Evolutionary conservation across 92 coral and sea anemone species (phyloP).

Genomic region (Bergia sp.): DNA sequence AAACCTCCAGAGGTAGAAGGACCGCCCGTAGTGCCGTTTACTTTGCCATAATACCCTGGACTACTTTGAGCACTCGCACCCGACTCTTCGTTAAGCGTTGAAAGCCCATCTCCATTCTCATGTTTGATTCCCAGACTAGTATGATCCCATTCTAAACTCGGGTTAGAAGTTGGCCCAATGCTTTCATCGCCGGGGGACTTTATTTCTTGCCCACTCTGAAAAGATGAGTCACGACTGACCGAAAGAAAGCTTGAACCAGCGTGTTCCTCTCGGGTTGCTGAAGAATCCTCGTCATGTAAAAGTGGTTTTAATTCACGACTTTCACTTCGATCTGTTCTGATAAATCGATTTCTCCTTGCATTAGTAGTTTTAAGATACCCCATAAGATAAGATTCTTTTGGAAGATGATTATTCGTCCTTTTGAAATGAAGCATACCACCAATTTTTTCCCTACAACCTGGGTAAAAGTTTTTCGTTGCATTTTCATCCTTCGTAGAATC

Average conservation of each 20-base stretch:
- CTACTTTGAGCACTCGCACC: constrained; percentile 15
- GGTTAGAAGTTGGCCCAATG: constrained; percentile 10
- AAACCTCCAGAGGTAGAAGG: neutral
- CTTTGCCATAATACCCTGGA: neutral
- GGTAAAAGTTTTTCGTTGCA: neutral
- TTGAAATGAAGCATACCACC: constrained; percentile 24
- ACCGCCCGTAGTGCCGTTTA: neutral
- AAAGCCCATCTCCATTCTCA: constrained; percentile 28
- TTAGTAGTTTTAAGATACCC: constrained; percentile 24
- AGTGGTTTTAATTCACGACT: constrained; percentile 32
- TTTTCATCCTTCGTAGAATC: constrained; percentile 43
- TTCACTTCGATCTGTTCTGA: neutral
- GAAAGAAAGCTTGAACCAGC: neutral
- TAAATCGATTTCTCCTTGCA: constrained; percentile 33
- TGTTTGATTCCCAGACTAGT: constrained; percentile 25
- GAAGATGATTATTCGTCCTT: constrained; percentile 27
- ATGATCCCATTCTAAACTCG: constrained; percentile 41
- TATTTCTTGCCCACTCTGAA: neutral
- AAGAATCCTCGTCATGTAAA: neutral
- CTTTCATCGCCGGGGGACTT: constrained; percentile 25
- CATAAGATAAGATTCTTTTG: neutral
- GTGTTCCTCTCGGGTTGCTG: neutral
- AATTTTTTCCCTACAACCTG: neutral
- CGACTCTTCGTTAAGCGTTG: constrained; percentile 38
- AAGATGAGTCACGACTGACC: neutral